phyloP scores from a whole-genome alignment of 2,888 invertebrate species.

The Heterodera filipjevi region DNA sequence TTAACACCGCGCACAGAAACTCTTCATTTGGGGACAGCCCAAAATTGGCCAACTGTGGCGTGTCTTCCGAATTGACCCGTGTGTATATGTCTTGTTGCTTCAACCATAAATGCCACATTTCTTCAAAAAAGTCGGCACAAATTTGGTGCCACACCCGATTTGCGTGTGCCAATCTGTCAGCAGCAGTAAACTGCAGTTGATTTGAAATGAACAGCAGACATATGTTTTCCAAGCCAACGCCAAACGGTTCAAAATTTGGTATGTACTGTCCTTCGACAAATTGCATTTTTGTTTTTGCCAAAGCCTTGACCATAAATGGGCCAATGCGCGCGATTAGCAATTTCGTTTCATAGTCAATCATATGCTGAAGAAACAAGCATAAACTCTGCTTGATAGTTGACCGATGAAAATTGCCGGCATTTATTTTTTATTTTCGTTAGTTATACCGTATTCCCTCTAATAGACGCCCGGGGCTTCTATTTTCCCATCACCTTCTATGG shows the following conservation, averaged over 20 bases:
- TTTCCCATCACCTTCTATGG: too few relatives aligned
- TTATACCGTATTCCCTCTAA: too few relatives aligned
- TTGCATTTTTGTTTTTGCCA: too few relatives aligned
- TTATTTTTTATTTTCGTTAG: too few relatives aligned
- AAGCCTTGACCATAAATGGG: too few relatives aligned
- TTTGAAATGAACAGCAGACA: neutral
- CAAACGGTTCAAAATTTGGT: neutral
- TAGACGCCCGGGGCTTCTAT: too few relatives aligned
- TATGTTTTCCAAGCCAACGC: neutral
- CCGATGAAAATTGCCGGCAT: too few relatives aligned
- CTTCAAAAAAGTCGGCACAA: neutral
- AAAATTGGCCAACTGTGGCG: neutral
- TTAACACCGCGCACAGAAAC: neutral
- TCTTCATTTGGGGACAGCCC: neutral
- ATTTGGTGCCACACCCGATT: neutral
- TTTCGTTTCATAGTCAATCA: too few relatives aligned
- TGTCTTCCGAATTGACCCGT: neutral
- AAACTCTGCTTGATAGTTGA: too few relatives aligned
- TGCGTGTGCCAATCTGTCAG: neutral
- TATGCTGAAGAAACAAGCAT: too few relatives aligned
- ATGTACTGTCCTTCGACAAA: too few relatives aligned
- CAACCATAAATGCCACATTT: conserved; percentile 1
- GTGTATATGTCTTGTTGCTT: neutral
- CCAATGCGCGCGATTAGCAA: too few relatives aligned
- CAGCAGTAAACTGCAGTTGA: neutral